Conservation (phyloP, 1,140 invertebrate species). For the Wasmannia auropunctata region DNA sequence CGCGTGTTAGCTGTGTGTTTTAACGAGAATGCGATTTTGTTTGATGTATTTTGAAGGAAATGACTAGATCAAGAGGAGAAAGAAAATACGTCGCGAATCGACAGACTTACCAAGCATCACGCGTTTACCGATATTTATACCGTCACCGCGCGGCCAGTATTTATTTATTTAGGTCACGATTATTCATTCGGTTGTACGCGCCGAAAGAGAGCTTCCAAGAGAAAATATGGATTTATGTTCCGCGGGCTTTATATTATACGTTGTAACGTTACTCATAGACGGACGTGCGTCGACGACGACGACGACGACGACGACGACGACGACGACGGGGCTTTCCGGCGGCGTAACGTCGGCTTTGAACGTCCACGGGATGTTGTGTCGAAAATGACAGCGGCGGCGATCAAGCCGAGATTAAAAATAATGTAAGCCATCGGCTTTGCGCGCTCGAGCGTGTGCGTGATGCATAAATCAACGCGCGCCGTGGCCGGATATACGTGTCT, state of each 20-base stretch:
- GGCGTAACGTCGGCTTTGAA: background rate
- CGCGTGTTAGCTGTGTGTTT: too few species aligned
- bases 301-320: conserved; percentile 15
- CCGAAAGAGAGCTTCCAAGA: background rate
- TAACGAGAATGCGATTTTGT: background rate
- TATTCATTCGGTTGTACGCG: background rate
- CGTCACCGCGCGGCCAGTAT: background rate
- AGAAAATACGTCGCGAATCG: conserved; percentile 10
- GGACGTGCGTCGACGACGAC: conserved; percentile 4
- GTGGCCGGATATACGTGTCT: background rate
- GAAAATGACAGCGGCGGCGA: conserved; percentile 46
- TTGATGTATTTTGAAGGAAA: background rate
- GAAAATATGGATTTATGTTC: conserved; percentile 57
- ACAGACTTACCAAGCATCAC: conserved; percentile 22
- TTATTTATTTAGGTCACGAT: conserved; percentile 28
- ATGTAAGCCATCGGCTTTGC: conserved; percentile 46
- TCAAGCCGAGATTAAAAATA: conserved; percentile 67
- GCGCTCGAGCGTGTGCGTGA: background rate
- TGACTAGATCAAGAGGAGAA: background rate
- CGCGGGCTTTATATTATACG: background rate
- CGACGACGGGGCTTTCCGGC: conserved; percentile 21
- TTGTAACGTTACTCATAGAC: background rate
- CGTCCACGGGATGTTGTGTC: conserved; percentile 43
- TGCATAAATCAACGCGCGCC: conserved; percentile 58
- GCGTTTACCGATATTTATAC: conserved; percentile 1